Evolutionary conservation across 2,888 invertebrate species (phyloP).

Genomic region (Caenorhabditis imperialis): DNA sequence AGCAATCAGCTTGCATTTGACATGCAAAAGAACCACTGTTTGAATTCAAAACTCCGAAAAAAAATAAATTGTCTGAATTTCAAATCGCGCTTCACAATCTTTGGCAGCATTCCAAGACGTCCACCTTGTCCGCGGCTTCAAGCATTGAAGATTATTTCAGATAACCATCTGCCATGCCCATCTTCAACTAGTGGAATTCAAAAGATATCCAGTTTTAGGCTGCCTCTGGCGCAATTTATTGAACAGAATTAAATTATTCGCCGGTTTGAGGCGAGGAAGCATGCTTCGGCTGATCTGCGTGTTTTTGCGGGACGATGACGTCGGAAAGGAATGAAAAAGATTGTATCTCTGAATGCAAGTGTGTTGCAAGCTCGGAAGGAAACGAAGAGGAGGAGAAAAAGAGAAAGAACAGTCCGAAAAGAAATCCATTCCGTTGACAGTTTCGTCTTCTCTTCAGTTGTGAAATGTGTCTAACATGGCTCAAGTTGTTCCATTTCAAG

Average conservation of each 20-base stretch:
- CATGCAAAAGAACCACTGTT: too few relatives aligned
- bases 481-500: too few relatives aligned
- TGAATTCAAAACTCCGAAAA: too few relatives aligned
- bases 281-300: conserved; percentile 19
- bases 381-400: background rate
- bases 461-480: too few relatives aligned
- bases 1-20: too few relatives aligned
- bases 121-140: too few relatives aligned
- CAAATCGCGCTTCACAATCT: conserved; percentile 25
- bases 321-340: conserved; percentile 15
- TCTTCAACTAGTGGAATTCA: too few relatives aligned
- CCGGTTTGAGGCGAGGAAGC: too few relatives aligned
- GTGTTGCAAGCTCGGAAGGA: conserved; percentile 42
- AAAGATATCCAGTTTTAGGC: conserved; percentile 32
- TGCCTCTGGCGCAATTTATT: conserved; percentile 20
- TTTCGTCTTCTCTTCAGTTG: conserved; percentile 6
- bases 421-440: conserved; percentile 31
- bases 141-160: conserved; percentile 36
- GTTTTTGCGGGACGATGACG: too few relatives aligned
- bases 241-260: background rate
- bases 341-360: conserved; percentile 18
- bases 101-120: conserved; percentile 43
- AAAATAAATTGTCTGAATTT: background rate
- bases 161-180: conserved; percentile 33
- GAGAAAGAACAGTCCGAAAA: conserved; percentile 22